Conservation (phyloP, 2,888 invertebrate species). For the Limnephilus auricula region DNA sequence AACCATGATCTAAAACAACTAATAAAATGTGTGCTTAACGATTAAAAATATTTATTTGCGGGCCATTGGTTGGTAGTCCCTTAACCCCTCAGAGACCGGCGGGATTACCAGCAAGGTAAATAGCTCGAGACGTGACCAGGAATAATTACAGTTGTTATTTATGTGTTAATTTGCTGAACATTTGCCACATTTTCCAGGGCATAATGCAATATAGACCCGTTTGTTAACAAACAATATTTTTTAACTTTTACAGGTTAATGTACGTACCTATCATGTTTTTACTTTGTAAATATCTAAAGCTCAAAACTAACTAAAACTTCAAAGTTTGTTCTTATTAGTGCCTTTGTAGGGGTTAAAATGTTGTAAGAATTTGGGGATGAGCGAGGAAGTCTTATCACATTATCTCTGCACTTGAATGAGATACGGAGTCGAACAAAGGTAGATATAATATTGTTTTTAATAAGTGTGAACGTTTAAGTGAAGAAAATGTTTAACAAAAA, state of each 20-base stretch:
- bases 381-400: too few relatives aligned
- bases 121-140: conserved; percentile 40
- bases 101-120: conserved; percentile 13
- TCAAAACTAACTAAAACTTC: too few relatives aligned
- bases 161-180: conserved; percentile 46
- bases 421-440: too few relatives aligned
- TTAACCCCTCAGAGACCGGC: background rate
- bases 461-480: too few relatives aligned
- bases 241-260: background rate
- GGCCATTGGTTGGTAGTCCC: background rate
- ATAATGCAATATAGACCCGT: background rate
- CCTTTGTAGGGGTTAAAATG: too few relatives aligned
- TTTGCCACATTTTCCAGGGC: background rate
- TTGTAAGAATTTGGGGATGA: too few relatives aligned
- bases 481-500: too few relatives aligned
- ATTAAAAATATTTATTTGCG: background rate
- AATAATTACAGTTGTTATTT: conserved; percentile 51
- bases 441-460: too few relatives aligned
- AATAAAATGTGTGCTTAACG: background rate
- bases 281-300: too few relatives aligned
- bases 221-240: background rate
- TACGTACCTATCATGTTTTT: too few relatives aligned
- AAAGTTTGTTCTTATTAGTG: too few relatives aligned
- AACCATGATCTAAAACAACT: background rate
- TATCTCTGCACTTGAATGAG: too few relatives aligned